Percentiles rank a stretch among this genome's conserved stretches.
Conservation (phyloP, 1,140 invertebrate genomes). For the Heliconius hewitsoni region DNA sequence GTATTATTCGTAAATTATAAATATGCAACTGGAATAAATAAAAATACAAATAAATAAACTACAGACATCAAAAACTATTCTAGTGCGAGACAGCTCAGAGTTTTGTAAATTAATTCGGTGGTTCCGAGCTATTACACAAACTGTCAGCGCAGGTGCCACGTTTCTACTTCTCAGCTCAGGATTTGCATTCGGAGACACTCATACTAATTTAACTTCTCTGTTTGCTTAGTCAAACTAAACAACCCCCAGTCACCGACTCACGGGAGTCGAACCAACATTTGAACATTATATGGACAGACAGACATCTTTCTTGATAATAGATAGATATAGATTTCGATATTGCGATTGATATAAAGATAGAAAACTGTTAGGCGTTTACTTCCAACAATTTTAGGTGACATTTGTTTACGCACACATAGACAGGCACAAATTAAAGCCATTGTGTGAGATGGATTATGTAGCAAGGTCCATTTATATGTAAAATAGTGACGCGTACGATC, state of each 20-base stretch:
- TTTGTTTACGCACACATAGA: constrained; percentile 61
- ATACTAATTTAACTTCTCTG: constrained; percentile 77
- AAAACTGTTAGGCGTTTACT: constrained; percentile 14
- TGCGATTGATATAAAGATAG: background rate
- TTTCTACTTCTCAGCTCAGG: constrained; percentile 55
- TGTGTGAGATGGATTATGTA: constrained; percentile 76
- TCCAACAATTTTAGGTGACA: constrained; percentile 62
- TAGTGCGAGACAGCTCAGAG: constrained; percentile 65
- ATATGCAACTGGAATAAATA: background rate
- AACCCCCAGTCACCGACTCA: constrained; percentile 55
- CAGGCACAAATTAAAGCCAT: constrained; percentile 71
- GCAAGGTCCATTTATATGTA: constrained; percentile 78
- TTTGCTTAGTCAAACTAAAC: constrained; percentile 72
- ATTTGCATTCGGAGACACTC: constrained; percentile 77
- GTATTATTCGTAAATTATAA: background rate
- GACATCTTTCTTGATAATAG: constrained; percentile 28
- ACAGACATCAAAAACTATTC: constrained; percentile 69
- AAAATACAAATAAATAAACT: constrained; percentile 40
- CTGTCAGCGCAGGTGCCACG: constrained; percentile 75
- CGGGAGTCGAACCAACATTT: constrained; percentile 48
- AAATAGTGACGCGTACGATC: constrained; percentile 75
- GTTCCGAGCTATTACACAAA: constrained; percentile 77
- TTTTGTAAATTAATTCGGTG: constrained; percentile 79
- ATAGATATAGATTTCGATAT: background rate
- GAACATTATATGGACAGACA: constrained; percentile 38